phyloP scores from a whole-genome alignment of 1,140 invertebrate species.

The Arctopsyche grandis region DNA sequence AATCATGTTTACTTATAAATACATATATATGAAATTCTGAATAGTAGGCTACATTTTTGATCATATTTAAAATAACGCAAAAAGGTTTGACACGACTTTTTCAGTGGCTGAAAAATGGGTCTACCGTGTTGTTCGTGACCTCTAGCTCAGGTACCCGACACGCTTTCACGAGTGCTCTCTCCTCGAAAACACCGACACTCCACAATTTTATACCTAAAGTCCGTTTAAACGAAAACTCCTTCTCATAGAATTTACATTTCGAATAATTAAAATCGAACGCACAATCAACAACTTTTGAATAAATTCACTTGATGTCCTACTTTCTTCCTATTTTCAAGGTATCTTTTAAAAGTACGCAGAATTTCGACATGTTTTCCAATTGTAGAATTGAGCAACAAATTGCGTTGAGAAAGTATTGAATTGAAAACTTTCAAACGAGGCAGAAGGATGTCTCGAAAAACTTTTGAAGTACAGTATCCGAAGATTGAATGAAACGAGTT shows the following conservation, averaged over 20 bases:
- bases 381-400: not conserved
- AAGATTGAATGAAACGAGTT: not conserved
- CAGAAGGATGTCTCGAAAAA: not conserved
- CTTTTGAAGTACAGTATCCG: not conserved
- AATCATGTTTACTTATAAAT: too few species aligned
- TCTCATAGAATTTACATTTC: too few species aligned
- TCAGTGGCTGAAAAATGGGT: conserved; percentile 25
- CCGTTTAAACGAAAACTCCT: too few species aligned
- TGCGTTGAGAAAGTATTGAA: not conserved
- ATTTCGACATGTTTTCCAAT: not conserved
- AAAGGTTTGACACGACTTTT: conserved; percentile 29
- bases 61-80: not conserved
- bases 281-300: not conserved
- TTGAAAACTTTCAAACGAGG: not conserved
- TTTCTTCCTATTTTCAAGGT: too few species aligned
- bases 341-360: not conserved
- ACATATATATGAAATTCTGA: too few species aligned
- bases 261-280: not conserved
- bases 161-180: conserved; percentile 12
- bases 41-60: not conserved
- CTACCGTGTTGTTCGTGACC: conserved; percentile 21
- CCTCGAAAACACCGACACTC: not conserved
- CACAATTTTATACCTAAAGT: not conserved
- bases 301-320: too few species aligned
- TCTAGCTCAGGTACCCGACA: conserved; percentile 10